phyloP scores from a whole-genome alignment of 2,113 vertebrate genomes.

The Tiliqua scincoides region DNA sequence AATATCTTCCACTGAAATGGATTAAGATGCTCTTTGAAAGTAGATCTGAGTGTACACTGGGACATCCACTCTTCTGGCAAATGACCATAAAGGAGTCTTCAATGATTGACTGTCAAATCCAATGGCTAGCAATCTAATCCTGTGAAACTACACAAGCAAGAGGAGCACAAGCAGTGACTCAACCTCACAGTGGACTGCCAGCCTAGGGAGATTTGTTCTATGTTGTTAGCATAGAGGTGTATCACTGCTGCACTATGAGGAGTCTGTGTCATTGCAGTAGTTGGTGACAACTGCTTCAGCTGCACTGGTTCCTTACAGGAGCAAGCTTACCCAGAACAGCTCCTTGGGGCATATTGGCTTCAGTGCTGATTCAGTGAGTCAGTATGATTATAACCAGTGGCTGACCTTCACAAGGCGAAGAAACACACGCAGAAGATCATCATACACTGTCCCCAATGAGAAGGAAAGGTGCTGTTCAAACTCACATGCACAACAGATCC shows the following conservation, averaged over 20 bases:
- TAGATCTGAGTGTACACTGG: neutral
- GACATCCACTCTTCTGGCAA: neutral
- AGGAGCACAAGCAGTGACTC: too few relatives aligned
- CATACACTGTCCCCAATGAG: neutral
- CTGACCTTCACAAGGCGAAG: neutral
- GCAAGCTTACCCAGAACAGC: too few relatives aligned
- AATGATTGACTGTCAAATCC: too few relatives aligned
- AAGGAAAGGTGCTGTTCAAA: neutral
- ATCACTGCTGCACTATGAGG: neutral
- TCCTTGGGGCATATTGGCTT: neutral
- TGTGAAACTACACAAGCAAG: too few relatives aligned
- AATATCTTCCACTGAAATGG: neutral
- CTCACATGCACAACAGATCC: neutral
- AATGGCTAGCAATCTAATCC: too few relatives aligned
- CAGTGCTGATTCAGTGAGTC: neutral
- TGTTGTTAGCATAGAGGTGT: neutral
- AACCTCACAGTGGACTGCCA: too few relatives aligned
- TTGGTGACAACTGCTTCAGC: neutral
- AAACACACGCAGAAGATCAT: neutral
- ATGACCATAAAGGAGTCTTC: neutral
- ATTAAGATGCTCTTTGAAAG: neutral
- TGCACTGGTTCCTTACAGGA: neutral
- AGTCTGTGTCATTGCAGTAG: neutral
- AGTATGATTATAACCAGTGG: neutral
- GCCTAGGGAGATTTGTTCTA: too few relatives aligned